Conservation (phyloP, 37 sponge, comb jelly and placozoan genomes). For the Chondrilla cf. caribensis region DNA sequence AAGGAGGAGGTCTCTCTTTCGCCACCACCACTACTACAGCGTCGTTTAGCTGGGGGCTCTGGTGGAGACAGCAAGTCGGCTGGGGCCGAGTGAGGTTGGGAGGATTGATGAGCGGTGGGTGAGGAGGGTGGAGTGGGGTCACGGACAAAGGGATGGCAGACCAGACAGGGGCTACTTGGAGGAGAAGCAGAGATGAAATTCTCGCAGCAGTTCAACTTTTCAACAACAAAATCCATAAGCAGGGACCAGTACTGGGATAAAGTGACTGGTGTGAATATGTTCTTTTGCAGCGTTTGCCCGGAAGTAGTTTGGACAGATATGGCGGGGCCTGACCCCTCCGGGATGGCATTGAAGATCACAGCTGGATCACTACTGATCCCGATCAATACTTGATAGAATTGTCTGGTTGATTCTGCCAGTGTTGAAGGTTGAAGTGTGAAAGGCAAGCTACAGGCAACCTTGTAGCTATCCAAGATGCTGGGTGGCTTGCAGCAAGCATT, state of each 20-base stretch:
- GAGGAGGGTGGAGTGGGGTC: not conserved
- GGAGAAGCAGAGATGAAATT: constrained; percentile 65
- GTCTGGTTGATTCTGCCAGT: constrained; percentile 44
- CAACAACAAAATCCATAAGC: constrained; percentile 33
- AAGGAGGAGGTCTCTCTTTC: not conserved
- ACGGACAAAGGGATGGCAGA: constrained; percentile 68
- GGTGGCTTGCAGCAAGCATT: constrained; percentile 79
- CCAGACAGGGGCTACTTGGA: constrained; percentile 67
- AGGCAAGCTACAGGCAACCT: constrained; percentile 41
- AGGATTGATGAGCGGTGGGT: constrained; percentile 7
- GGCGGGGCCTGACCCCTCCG: constrained; percentile 31
- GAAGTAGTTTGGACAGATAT: not conserved
- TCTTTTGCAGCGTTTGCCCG: not conserved
- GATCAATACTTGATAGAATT: constrained; percentile 51
- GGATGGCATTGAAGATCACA: constrained; percentile 32
- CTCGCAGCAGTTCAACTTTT: constrained; percentile 58
- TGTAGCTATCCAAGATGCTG: constrained; percentile 34
- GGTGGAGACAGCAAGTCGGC: not conserved
- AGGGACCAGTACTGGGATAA: constrained; percentile 59
- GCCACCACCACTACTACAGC: not conserved
- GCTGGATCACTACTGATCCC: constrained; percentile 48
- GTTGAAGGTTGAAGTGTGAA: constrained; percentile 50
- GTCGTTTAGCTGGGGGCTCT: not conserved
- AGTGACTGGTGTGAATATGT: constrained; percentile 34
- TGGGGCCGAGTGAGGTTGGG: not conserved